phyloP scores from a whole-genome alignment of 2,888 invertebrate species.

The Desoria tigrina region DNA sequence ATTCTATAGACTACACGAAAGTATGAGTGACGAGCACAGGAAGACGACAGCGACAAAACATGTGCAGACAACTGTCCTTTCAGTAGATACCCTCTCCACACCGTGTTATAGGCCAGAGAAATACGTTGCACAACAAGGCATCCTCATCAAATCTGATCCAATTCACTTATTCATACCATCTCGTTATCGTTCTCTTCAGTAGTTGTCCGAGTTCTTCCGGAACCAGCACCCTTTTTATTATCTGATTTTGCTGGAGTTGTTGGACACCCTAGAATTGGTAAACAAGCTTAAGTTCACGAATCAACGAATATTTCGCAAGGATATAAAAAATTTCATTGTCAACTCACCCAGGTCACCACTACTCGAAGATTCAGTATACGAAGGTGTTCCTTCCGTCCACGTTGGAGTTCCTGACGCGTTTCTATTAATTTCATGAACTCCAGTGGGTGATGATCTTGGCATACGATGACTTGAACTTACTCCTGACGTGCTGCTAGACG shows the following conservation, averaged over 20 bases:
- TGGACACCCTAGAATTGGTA: slow-evolving; percentile 30
- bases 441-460: slow-evolving; percentile 40
- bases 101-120: slow-evolving; percentile 13
- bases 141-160: slow-evolving; percentile 15
- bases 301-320: background rate
- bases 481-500: slow-evolving; percentile 63
- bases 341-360: slow-evolving; percentile 81
- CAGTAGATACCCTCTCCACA: background rate
- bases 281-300: background rate
- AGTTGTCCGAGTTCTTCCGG: slow-evolving; percentile 18
- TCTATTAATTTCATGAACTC: slow-evolving; percentile 59
- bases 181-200: slow-evolving; percentile 43
- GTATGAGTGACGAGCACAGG: slow-evolving; percentile 12
- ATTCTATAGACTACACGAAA: slow-evolving; percentile 10
- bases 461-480: slow-evolving; percentile 45
- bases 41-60: slow-evolving; percentile 17
- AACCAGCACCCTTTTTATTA: slow-evolving; percentile 10
- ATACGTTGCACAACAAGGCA: slow-evolving; percentile 18
- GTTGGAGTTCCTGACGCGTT: slow-evolving; percentile 82
- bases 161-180: slow-evolving; percentile 41
- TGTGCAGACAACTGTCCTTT: slow-evolving; percentile 6
- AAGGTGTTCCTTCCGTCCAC: slow-evolving; percentile 97
- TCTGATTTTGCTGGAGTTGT: slow-evolving; percentile 39
- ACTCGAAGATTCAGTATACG: slow-evolving; percentile 95
- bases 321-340: background rate